Percentiles rank a stretch among this genome's conserved stretches.
These are phyloP conservation scores for Hylaea fasciaria DNA, from an alignment of 2,888 invertebrate species.

Conservation along the genomic window DNA sequence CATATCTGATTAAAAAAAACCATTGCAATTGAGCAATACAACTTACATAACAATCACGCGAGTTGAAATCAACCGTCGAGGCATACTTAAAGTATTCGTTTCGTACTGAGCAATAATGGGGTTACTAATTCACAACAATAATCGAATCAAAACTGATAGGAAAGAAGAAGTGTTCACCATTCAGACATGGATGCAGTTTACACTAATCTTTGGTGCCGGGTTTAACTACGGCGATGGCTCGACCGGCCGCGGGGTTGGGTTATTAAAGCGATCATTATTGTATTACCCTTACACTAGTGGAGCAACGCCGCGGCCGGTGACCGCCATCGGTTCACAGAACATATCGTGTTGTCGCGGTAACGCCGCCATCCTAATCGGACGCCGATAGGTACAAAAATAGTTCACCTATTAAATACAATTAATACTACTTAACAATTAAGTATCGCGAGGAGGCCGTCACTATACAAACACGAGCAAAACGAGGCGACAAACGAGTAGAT, in stretches of 20 bases:
- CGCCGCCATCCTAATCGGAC: constrained; percentile 77
- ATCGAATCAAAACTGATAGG: constrained; percentile 51
- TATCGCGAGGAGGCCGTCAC: constrained; percentile 73
- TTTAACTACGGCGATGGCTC: constrained; percentile 65
- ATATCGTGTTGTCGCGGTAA: constrained; percentile 70
- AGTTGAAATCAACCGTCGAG: constrained; percentile 65
- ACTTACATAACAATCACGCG: constrained; percentile 60
- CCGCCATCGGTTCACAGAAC: constrained; percentile 62
- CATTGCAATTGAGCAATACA: constrained; percentile 78
- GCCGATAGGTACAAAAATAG: constrained; percentile 83
- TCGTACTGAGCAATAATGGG: constrained; percentile 65
- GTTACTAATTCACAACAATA: constrained; percentile 50
- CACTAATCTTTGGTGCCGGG: constrained; percentile 83
- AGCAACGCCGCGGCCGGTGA: constrained; percentile 56
- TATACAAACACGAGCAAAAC: constrained; percentile 32
- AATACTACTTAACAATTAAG: constrained; percentile 84
- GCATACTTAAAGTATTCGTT: constrained; percentile 65
- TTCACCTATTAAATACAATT: constrained; percentile 83
- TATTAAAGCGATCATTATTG: constrained; percentile 47
- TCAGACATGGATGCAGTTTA: constrained; percentile 65
- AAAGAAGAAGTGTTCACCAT: constrained; percentile 56
- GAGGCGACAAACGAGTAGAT: constrained; percentile 34
- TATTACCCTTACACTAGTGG: constrained; percentile 33
- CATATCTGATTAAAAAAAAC: constrained; percentile 67
- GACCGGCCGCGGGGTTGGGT: constrained; percentile 54